These are phyloP conservation scores for Metopia argyrocephala DNA, from an alignment of 2,888 invertebrate species.

Conservation along the genomic window DNA sequence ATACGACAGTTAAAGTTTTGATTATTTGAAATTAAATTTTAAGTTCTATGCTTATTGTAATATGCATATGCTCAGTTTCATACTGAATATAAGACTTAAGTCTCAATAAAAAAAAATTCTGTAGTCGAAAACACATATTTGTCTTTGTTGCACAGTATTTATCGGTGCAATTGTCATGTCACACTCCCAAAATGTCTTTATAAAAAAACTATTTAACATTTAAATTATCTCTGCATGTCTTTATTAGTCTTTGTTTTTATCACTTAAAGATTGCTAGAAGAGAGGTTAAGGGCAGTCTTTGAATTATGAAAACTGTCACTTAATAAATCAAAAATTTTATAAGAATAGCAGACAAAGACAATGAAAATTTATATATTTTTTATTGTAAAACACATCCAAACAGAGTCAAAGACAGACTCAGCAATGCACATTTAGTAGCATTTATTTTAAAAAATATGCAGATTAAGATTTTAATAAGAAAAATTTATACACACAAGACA, in stretches of 20 bases:
- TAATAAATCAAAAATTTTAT: constrained; percentile 30
- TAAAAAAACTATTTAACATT: background rate
- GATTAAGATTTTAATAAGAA: constrained; percentile 40
- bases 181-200: background rate
- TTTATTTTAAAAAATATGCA: constrained; percentile 39
- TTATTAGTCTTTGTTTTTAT: background rate
- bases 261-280: constrained; percentile 3
- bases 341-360: constrained; percentile 1
- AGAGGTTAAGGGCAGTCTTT: background rate
- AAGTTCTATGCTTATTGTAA: no score
- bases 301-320: constrained; percentile 23
- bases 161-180: no score
- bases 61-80: no score
- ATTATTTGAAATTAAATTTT: no score
- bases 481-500: constrained; percentile 3
- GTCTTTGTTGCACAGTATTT: no score
- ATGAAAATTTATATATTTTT: constrained; percentile 18
- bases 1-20: no score
- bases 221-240: constrained; percentile 25
- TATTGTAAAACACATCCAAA: no score
- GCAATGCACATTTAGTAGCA: background rate
- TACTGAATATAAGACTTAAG: no score
- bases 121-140: no score
- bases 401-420: no score
- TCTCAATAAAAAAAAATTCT: no score